Percentiles rank a stretch among this genome's conserved stretches.
phyloP scores from a whole-genome alignment of 35 echinoderm and acorn worm species.

The Diadema setosum region DNA sequence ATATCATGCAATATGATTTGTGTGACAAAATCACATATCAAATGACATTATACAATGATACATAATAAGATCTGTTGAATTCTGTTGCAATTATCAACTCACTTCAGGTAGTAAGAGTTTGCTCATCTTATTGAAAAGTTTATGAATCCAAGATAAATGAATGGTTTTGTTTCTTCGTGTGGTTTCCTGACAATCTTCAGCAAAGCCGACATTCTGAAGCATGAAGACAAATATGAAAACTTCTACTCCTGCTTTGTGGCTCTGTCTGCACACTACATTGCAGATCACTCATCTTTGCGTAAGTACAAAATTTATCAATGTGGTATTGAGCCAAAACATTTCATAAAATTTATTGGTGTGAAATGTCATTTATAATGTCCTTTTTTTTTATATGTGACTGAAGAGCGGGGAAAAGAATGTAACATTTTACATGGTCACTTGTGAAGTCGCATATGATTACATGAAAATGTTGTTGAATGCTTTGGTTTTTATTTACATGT shows the following conservation, averaged over 20 bases:
- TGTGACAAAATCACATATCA: background rate
- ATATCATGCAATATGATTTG: background rate
- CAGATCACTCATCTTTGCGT: conserved; percentile 81
- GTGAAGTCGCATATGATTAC: too few species aligned
- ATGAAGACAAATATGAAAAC: conserved; percentile 98
- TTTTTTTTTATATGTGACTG: too few species aligned
- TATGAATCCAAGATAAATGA: background rate
- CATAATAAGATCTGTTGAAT: background rate
- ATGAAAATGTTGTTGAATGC: too few species aligned
- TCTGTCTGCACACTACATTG: conserved; percentile 92
- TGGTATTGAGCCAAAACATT: too few species aligned
- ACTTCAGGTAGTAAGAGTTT: background rate
- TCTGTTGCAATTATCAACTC: background rate
- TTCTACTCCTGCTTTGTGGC: conserved; percentile 99
- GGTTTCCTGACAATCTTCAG: too few species aligned
- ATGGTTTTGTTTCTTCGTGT: conserved; percentile 23
- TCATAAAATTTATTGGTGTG: too few species aligned
- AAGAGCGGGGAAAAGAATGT: too few species aligned
- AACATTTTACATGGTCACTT: too few species aligned
- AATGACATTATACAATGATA: background rate
- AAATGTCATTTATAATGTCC: too few species aligned
- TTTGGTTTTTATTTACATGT: too few species aligned
- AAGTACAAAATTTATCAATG: too few species aligned
- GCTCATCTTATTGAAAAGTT: too few species aligned
- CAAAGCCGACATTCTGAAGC: conserved; percentile 76